Base-by-base conservation (phyloP, 2,888 invertebrate species). In the Hirtodrosophila confusa region DNA sequence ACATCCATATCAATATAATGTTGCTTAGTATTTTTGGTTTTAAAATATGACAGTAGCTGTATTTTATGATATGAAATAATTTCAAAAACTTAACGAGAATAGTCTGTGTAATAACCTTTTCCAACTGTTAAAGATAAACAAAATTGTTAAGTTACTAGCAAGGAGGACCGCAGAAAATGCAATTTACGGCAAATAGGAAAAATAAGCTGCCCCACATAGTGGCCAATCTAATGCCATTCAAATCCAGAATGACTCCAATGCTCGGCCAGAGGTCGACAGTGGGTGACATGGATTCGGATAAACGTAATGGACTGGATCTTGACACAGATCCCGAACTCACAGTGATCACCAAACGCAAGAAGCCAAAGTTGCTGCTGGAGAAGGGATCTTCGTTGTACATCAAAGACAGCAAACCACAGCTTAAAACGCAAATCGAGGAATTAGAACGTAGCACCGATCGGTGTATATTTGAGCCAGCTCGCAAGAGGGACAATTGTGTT, bases 301-400 rank as follows among this genome's bases (percentile, higher is more conserved):
- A 51, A 39, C 62, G 55, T 2, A 66, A 82, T 64, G 78, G 73
- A 2, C n/a, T 78, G 17, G 75, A 73, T 50, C 1, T 35, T 3
- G 27, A 58, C 24, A 1, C 2, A 0, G 33, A 39, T 11, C 3
- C 23, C 6, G 11, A 12, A 7, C 11, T 9, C 8, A 3, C 2
- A 12, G 35, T 12, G 3, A 24, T 12, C 17, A n/a, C 6, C 2
- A 44, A 47, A 23, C 3, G 4, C 2, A 48, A n/a, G 2, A 7
- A 4, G 6, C 1, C 7, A 6, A 50, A 17, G 9, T 27, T 40
- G 9, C 10, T 47, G 10, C 6, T 6, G 6, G 0, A 8, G 8
- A 9, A 3, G 1, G 12, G 27, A 12, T 2, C 24, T 5, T 5
- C 9, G 9, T 9, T 23, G 8, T 9, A 5, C 4, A 24, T 10